phyloP scores from a whole-genome alignment of 2,888 invertebrate species.

The Chymomyza amoena region DNA sequence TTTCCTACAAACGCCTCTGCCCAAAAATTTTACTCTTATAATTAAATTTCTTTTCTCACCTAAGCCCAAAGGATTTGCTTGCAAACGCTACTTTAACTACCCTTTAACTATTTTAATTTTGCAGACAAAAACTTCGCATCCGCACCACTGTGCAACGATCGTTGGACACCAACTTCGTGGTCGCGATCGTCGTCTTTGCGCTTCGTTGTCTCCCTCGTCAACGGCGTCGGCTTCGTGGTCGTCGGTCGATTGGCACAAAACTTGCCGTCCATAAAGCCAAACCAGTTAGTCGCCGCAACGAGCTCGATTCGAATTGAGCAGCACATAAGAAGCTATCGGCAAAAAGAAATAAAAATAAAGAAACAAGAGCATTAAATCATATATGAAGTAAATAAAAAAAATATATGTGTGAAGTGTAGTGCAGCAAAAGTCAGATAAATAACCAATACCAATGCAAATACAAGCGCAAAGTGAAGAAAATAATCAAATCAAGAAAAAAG shows the following conservation, averaged over 20 bases:
- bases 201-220: neutral
- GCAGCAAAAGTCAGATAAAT: conserved; percentile 33
- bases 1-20: too few species aligned
- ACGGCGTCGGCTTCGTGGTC: neutral
- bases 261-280: conserved; percentile 60
- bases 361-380: conserved; percentile 9
- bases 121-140: neutral
- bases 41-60: too few species aligned
- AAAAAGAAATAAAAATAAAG: neutral
- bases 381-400: conserved; percentile 24
- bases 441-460: conserved; percentile 42
- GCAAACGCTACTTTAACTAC: too few species aligned
- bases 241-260: conserved; percentile 45
- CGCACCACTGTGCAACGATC: conserved; percentile 7
- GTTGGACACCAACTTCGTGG: conserved; percentile 3
- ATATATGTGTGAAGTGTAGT: conserved; percentile 10
- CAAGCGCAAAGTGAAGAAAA: conserved; percentile 43
- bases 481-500: conserved; percentile 22
- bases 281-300: conserved; percentile 73
- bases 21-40: too few species aligned
- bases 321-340: conserved; percentile 31
- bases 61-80: too few species aligned
- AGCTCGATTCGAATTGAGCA: conserved; percentile 25
- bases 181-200: neutral
- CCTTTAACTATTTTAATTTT: neutral